A percentile compares a stretch with the other conserved stretches of the same genome.
phyloP scores from a whole-genome alignment of 2,113 vertebrate species.

The Mugil cephalus region DNA sequence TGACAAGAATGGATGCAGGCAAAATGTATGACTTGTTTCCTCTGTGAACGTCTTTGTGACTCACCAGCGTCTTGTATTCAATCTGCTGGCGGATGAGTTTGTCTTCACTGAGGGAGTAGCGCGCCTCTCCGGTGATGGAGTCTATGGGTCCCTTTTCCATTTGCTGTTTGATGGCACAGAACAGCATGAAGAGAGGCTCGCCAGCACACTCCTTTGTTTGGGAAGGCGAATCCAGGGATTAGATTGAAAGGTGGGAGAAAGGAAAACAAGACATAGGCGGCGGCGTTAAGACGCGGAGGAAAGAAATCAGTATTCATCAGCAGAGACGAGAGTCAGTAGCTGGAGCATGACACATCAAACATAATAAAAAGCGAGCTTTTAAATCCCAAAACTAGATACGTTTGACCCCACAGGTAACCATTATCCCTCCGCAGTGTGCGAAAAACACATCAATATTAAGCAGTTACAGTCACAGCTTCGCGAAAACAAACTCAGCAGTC shows the following conservation, averaged over 20 bases:
- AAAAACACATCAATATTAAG: slow-evolving; percentile 34
- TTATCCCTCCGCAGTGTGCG: slow-evolving; percentile 22
- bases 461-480: slow-evolving; percentile 18
- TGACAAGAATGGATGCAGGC: slow-evolving; percentile 26
- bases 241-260: slow-evolving; percentile 52
- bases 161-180: slow-evolving; percentile 98
- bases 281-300: slow-evolving; percentile 5
- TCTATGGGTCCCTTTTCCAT: slow-evolving; percentile 98
- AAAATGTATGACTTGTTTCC: not conserved
- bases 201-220: slow-evolving; percentile 91
- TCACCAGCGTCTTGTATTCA: slow-evolving; percentile 96
- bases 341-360: slow-evolving; percentile 33
- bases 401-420: slow-evolving; percentile 40
- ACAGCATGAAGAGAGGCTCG: slow-evolving; percentile 96
- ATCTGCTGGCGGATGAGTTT: slow-evolving; percentile 96
- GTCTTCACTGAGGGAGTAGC: slow-evolving; percentile 96
- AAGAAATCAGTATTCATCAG: slow-evolving; percentile 46
- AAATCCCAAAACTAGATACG: slow-evolving; percentile 9
- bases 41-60: slow-evolving; percentile 57
- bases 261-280: slow-evolving; percentile 17
- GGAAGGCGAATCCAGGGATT: slow-evolving; percentile 52
- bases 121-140: slow-evolving; percentile 93
- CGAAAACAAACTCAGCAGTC: slow-evolving; percentile 31
- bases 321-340: slow-evolving; percentile 19
- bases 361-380: slow-evolving; percentile 17